phyloP scores from a whole-genome alignment of 2,888 invertebrate species.

The Rotaria macrura region DNA sequence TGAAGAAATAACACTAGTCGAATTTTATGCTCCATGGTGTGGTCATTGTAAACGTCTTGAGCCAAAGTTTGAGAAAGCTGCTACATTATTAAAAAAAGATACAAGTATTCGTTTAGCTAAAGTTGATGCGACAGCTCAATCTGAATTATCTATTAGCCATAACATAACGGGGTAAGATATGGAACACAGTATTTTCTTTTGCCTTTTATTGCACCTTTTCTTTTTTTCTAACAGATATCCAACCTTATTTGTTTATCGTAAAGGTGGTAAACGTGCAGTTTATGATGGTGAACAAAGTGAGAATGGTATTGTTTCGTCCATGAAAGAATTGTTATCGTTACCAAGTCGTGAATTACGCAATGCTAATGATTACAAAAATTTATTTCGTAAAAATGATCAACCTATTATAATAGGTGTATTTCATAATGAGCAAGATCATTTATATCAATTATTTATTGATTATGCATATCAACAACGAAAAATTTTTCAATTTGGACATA shows the following conservation, averaged over 20 bases:
- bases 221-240: conserved; percentile 44
- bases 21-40: conserved; percentile 58
- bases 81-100: conserved; percentile 42
- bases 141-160: conserved; percentile 50
- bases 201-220: neutral
- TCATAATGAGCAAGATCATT: conserved; percentile 5
- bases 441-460: conserved; percentile 41
- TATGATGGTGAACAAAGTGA: conserved; percentile 16
- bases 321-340: neutral
- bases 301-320: neutral
- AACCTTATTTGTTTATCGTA: conserved; percentile 54
- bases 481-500: conserved; percentile 51
- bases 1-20: conserved; percentile 52
- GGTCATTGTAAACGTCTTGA: conserved; percentile 54
- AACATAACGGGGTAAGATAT: conserved; percentile 50
- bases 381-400: neutral
- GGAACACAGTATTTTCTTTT: neutral
- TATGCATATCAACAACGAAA: conserved; percentile 51
- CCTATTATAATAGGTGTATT: neutral
- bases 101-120: neutral
- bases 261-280: conserved; percentile 26
- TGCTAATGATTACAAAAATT: neutral
- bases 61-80: conserved; percentile 55
- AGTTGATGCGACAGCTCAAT: conserved; percentile 49
- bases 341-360: neutral